phyloP scores from a whole-genome alignment of 2,888 invertebrate genomes.

The Resseliella maxima region DNA sequence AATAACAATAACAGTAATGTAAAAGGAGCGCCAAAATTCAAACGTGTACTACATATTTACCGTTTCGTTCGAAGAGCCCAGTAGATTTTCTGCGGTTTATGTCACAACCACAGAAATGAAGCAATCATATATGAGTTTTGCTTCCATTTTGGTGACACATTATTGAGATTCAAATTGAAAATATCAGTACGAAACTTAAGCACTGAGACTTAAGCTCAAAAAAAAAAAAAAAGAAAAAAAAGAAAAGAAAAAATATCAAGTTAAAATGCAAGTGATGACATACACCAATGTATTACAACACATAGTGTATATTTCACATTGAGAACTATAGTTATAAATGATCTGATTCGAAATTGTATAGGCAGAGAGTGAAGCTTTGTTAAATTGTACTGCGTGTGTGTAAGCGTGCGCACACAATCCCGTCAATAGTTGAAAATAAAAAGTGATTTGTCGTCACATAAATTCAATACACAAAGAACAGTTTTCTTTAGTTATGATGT shows the following conservation, averaged over 20 bases:
- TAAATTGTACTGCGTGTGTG: neutral
- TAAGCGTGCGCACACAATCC: too few relatives aligned
- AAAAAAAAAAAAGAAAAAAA: neutral
- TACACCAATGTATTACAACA: neutral
- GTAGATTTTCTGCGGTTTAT: neutral
- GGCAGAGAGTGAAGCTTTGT: too few relatives aligned
- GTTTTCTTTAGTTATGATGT: slow-evolving; percentile 15
- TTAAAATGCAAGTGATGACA: neutral
- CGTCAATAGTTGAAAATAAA: neutral
- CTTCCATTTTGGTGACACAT: neutral
- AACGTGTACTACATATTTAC: neutral
- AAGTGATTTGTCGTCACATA: slow-evolving; percentile 23
- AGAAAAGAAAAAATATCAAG: neutral
- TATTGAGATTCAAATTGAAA: neutral
- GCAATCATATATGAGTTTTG: neutral
- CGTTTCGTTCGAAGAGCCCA: neutral
- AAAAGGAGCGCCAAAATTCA: neutral
- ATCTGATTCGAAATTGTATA: neutral
- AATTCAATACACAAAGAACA: slow-evolving; percentile 1
- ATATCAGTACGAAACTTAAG: too few relatives aligned
- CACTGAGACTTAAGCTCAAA: too few relatives aligned
- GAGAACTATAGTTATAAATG: neutral
- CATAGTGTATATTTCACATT: too few relatives aligned
- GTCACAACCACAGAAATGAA: neutral
- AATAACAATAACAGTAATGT: too few relatives aligned